Evolutionary conservation across 1,140 invertebrate genomes (phyloP), one percentile per base, ranked within the genome.

Genomic region (Aphis gossypii): DNA sequence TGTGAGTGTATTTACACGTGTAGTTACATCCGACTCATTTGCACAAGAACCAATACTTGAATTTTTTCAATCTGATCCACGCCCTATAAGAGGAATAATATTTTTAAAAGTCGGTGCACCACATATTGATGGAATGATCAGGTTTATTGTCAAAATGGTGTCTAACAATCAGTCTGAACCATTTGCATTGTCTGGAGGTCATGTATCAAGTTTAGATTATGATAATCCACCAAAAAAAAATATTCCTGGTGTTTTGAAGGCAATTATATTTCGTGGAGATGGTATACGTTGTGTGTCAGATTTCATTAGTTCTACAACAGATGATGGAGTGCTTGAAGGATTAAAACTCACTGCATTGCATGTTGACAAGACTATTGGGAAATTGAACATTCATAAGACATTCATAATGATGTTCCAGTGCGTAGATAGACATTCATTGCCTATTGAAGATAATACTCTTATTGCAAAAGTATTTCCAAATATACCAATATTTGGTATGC

Each of bases 361-460:
- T 54, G 46, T 84, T 11, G 41, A 92, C 5, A 51, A 92, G 1
- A 54, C n/a, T 9, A 30, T 46, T 35, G 35, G 46, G 1, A 38
- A 83, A 35, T 18, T 92, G 35, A 35, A 92, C 2, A 8, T 51
- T 30, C 76, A 35, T 23, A 82, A 30, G 14, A 54, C 68, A 25
- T 92, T 92, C 23, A 92, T 92, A 51, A 51, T 92, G 76, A 83
- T 83, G 68, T 92, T 92, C 35, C 91, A 92, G 35, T 92, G 91
- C 8, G 21, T 92, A 35, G 91, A 92, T 35, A 92, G 91, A 84
- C n/a, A 92, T 30, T 18, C 30, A n/a, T 51, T 92, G 14, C 88
- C 54, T 3, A 89, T 54, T 35, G 90, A 82, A 38, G 91, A 92
- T 48, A 20, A 92, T 54, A 41, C 3, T n/a, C 35, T 54, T 51